These are phyloP conservation scores for Ailurus styani DNA, from an alignment of 2,113 vertebrate species.

Conservation along the genomic window DNA sequence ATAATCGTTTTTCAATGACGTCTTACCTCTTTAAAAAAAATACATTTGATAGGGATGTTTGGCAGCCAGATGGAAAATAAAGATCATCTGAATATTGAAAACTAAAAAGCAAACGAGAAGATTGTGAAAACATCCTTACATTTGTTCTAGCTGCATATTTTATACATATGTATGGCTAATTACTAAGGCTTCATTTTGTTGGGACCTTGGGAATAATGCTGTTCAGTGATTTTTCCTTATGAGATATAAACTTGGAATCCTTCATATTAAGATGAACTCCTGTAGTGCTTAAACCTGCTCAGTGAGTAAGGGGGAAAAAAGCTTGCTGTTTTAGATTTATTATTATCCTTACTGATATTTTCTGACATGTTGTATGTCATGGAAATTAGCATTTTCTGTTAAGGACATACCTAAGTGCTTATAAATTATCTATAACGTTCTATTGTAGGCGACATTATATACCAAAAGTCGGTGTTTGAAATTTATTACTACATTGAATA, in stretches of 20 bases:
- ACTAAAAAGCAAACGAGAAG: not conserved
- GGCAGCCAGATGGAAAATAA: not conserved
- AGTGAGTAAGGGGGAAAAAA: constrained; percentile 43
- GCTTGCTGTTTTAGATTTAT: not conserved
- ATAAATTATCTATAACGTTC: constrained; percentile 26
- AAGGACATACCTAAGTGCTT: constrained; percentile 19
- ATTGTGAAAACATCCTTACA: not conserved
- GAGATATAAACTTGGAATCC: constrained; percentile 54
- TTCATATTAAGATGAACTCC: constrained; percentile 62
- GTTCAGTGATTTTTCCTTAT: constrained; percentile 48
- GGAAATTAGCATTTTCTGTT: constrained; percentile 50
- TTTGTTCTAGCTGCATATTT: constrained; percentile 15
- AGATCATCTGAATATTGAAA: constrained; percentile 8
- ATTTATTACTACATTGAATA: not conserved
- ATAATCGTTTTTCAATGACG: not conserved
- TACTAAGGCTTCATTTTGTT: constrained; percentile 11
- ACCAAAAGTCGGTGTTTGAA: constrained; percentile 12
- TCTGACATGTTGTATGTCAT: constrained; percentile 70
- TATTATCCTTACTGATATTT: constrained; percentile 58
- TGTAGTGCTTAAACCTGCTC: not conserved
- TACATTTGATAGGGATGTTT: not conserved
- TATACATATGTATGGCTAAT: constrained; percentile 58
- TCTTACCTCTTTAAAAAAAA: not conserved
- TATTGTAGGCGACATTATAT: constrained; percentile 55
- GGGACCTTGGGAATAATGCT: constrained; percentile 50